A percentile compares a stretch with the other conserved stretches of the same genome.
These are phyloP conservation scores for Botia almorhae DNA, from an alignment of 2,797 vertebrate genomes.

Conservation along the genomic window DNA sequence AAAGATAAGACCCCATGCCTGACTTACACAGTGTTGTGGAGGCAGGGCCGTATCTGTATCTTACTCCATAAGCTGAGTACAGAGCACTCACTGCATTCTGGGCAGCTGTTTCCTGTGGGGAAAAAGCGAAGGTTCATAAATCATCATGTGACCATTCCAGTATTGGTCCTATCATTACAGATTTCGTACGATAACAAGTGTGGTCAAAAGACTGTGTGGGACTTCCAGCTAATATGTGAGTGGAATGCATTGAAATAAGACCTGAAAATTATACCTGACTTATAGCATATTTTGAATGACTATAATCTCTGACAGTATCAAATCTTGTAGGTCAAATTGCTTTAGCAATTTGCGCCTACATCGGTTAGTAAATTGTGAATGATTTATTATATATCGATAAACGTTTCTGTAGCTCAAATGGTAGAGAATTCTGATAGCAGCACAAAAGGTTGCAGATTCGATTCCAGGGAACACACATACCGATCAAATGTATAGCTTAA, in stretches of 20 bases:
- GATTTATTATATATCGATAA: too few relatives aligned
- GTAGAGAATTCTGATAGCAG: too few relatives aligned
- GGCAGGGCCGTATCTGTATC: conserved; percentile 92
- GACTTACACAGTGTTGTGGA: conserved; percentile 95
- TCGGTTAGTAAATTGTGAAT: too few relatives aligned
- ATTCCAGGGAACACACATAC: too few relatives aligned
- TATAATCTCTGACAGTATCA: neutral
- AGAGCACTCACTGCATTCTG: conserved; percentile 90
- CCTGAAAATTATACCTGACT: neutral
- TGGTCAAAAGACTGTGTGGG: too few relatives aligned
- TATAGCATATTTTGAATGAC: neutral
- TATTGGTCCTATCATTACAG: conserved; percentile 10
- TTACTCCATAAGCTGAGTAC: conserved; percentile 88
- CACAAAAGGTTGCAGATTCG: too few relatives aligned
- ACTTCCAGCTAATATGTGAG: neutral
- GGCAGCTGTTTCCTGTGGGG: conserved; percentile 87
- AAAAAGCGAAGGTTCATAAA: neutral
- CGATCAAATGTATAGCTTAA: too few relatives aligned
- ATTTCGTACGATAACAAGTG: neutral
- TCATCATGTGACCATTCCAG: neutral
- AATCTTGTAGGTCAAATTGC: neutral
- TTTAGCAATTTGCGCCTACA: too few relatives aligned
- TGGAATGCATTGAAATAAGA: too few relatives aligned
- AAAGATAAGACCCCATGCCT: conserved; percentile 27
- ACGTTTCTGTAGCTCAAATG: too few relatives aligned